These are phyloP conservation scores for Charadrius vociferus DNA, from an alignment of 2,113 vertebrate genomes.

Conservation along the genomic window DNA sequence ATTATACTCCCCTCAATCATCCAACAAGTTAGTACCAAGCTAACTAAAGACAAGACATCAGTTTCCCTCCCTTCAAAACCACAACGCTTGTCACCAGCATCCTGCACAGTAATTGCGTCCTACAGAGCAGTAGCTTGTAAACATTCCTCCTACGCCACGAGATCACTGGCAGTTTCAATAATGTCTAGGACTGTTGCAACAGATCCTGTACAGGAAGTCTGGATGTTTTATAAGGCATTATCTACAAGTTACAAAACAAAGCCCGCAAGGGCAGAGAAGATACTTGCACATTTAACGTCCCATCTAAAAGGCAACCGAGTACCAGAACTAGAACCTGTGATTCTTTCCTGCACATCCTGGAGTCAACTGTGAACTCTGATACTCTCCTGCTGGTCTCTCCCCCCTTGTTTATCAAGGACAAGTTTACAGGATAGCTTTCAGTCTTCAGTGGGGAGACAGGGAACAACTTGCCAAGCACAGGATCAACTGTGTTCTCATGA, in stretches of 20 bases:
- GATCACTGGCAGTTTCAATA: background rate
- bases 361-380: background rate
- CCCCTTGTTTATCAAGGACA: background rate
- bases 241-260: background rate
- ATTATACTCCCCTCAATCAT: background rate
- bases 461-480: background rate
- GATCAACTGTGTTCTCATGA: accelerated
- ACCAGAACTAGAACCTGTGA: background rate
- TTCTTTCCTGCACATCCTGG: background rate
- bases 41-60: background rate
- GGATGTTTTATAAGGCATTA: background rate
- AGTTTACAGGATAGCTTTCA: background rate
- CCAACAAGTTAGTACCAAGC: background rate
- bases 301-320: background rate
- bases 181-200: accelerated
- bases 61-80: background rate
- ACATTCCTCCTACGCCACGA: background rate
- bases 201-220: background rate
- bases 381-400: background rate
- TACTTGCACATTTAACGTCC: background rate
- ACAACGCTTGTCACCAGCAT: background rate
- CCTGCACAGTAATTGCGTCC: background rate
- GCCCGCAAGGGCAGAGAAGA: background rate
- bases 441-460: background rate
- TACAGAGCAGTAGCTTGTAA: background rate